phyloP scores from a whole-genome alignment of 1,140 invertebrate species.

The Teleopsis dalmanni region DNA sequence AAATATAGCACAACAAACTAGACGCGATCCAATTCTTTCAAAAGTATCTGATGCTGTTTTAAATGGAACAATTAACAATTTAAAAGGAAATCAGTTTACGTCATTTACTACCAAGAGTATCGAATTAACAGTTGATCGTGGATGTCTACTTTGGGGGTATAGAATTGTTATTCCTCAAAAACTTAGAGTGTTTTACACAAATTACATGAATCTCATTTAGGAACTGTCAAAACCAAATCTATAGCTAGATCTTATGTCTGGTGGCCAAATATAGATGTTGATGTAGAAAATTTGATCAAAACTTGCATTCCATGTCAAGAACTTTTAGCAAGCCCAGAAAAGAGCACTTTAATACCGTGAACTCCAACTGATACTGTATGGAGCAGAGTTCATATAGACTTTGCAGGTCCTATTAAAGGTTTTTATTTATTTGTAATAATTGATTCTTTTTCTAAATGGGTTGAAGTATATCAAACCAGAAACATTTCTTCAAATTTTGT shows the following conservation, averaged over 20 bases:
- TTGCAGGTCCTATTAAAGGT: not conserved
- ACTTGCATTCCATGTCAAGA: conserved; percentile 2
- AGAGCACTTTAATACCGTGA: conserved; percentile 10
- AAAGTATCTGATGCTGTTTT: conserved; percentile 9
- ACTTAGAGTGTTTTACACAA: no score
- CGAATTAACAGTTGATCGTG: no score
- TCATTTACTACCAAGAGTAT: no score
- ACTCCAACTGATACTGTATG: conserved; percentile 5
- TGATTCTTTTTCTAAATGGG: not conserved
- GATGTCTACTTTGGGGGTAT: no score
- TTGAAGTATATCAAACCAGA: not conserved
- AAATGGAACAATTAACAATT: conserved; percentile 2
- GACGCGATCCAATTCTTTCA: conserved; percentile 10
- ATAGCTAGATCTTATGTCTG: conserved; percentile 19
- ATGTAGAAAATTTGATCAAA: conserved; percentile 9
- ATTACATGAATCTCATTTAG: not conserved
- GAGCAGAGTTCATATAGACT: not conserved
- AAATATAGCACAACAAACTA: conserved; percentile 11
- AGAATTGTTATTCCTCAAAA: no score
- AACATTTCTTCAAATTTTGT: conserved; percentile 7
- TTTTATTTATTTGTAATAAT: not conserved
- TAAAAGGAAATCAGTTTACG: no score
- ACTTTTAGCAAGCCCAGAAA: conserved; percentile 5
- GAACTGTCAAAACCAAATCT: conserved; percentile 14
- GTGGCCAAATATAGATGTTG: conserved; percentile 14